These are phyloP conservation scores for Quadroppia sp. DNA, from an alignment of 2,888 invertebrate genomes.

Conservation along the genomic window DNA sequence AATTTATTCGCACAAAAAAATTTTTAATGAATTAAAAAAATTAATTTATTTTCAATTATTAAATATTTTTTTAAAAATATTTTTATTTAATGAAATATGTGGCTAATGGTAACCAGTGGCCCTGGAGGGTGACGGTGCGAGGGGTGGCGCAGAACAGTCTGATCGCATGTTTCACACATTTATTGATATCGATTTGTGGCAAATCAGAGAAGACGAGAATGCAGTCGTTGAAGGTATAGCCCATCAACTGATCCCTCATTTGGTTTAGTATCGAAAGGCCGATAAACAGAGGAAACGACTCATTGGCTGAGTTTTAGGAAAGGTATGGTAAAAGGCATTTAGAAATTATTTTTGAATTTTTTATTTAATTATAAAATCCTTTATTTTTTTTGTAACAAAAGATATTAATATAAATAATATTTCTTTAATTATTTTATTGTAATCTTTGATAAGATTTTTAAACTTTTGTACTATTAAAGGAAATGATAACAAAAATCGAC, in stretches of 20 bases:
- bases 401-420: too few relatives aligned
- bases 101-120: conserved; percentile 33
- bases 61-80: too few relatives aligned
- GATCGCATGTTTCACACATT: conserved; percentile 81
- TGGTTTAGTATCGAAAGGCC: conserved; percentile 89
- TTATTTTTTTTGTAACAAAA: too few relatives aligned
- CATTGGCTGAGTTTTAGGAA: conserved; percentile 62
- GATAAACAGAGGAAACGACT: conserved; percentile 87
- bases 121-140: conserved; percentile 40
- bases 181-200: conserved; percentile 93
- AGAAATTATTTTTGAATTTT: background rate
- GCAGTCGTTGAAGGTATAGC: conserved; percentile 95
- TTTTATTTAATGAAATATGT: too few relatives aligned
- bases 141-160: conserved; percentile 80
- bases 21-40: too few relatives aligned
- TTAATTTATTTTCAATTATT: too few relatives aligned
- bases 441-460: too few relatives aligned
- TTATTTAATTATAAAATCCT: too few relatives aligned
- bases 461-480: too few relatives aligned
- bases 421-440: too few relatives aligned
- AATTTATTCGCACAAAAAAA: too few relatives aligned
- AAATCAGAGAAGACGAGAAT: conserved; percentile 97
- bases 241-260: conserved; percentile 72
- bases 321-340: conserved; percentile 14
- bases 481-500: too few relatives aligned